Conservation (phyloP, 2,888 invertebrate species). For the Nemotelus pantherinus region DNA sequence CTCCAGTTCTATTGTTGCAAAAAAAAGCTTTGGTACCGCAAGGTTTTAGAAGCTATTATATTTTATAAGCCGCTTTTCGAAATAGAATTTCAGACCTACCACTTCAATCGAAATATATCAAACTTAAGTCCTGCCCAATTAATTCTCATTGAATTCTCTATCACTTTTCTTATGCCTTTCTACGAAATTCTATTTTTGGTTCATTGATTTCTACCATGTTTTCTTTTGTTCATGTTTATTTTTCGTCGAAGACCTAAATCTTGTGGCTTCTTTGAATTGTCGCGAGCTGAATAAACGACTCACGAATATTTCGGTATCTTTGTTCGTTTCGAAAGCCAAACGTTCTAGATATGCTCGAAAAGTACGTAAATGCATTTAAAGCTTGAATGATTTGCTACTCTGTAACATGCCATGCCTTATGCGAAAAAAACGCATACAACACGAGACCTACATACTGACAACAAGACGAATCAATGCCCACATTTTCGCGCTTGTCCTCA, state of each 20-base stretch:
- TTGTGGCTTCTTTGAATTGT: constrained; percentile 46
- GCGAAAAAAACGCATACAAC: constrained; percentile 21
- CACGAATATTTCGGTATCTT: not conserved
- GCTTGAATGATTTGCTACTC: constrained; percentile 4
- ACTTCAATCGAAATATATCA: too few species aligned
- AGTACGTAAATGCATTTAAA: constrained; percentile 32
- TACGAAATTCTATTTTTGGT: not conserved
- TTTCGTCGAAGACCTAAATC: constrained; percentile 32
- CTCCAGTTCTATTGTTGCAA: too few species aligned
- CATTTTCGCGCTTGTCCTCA: not conserved
- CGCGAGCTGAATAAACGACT: constrained; percentile 10
- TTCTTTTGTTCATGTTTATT: not conserved
- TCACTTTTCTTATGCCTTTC: too few species aligned
- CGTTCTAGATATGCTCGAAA: constrained; percentile 13
- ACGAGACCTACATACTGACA: constrained; percentile 11
- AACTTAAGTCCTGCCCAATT: too few species aligned
- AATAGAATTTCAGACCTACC: too few species aligned
- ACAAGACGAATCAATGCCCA: not conserved
- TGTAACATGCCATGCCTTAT: not conserved
- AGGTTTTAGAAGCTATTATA: too few species aligned
- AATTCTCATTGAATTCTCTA: too few species aligned
- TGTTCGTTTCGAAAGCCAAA: not conserved
- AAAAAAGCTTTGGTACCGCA: too few species aligned
- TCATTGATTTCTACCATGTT: not conserved
- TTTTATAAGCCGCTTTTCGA: too few species aligned